Percentiles rank a stretch among this genome's conserved stretches.
Evolutionary conservation across 1,140 invertebrate species (phyloP).

Genomic region (Drosophila lacertosa): DNA sequence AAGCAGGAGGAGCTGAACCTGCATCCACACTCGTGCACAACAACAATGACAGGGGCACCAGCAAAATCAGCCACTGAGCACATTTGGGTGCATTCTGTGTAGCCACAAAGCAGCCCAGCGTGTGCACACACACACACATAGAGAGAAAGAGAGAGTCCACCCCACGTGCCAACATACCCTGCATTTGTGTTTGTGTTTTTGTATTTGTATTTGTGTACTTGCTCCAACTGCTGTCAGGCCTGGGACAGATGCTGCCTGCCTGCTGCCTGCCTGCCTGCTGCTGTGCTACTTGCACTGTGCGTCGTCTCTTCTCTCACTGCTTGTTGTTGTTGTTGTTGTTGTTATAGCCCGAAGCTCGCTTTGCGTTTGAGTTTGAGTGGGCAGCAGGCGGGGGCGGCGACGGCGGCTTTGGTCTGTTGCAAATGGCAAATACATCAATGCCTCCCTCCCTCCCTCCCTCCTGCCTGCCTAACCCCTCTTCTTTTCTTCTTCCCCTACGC

Average conservation of each 20-base stretch:
- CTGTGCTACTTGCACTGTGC: conserved; percentile 36
- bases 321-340: conserved; percentile 43
- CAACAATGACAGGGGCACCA: conserved; percentile 14
- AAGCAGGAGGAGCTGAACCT: too few relatives aligned
- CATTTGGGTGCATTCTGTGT: conserved; percentile 51
- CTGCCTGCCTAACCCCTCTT: too few relatives aligned
- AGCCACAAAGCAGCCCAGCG: conserved; percentile 52
- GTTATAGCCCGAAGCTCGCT: conserved; percentile 44
- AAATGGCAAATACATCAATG: conserved; percentile 78
- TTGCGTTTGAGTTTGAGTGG: conserved; percentile 35
- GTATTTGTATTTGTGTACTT: conserved; percentile 44
- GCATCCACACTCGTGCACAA: too few relatives aligned
- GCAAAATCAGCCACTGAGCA: conserved; percentile 10
- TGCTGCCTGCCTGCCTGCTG: conserved; percentile 14
- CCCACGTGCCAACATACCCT: background rate
- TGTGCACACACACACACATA: conserved; percentile 8
- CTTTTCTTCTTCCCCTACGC: conserved; percentile 1
- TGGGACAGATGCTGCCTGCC: conserved; percentile 48
- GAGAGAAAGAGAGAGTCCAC: background rate
- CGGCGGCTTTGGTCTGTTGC: conserved; percentile 51
- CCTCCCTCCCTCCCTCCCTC: background rate
- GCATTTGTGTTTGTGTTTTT: conserved; percentile 2
- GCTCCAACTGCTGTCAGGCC: conserved; percentile 47
- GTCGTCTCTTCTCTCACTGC: conserved; percentile 22
- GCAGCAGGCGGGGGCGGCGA: conserved; percentile 3